phyloP scores from a whole-genome alignment of 2,113 vertebrate genomes.

The Neoarius graeffei region DNA sequence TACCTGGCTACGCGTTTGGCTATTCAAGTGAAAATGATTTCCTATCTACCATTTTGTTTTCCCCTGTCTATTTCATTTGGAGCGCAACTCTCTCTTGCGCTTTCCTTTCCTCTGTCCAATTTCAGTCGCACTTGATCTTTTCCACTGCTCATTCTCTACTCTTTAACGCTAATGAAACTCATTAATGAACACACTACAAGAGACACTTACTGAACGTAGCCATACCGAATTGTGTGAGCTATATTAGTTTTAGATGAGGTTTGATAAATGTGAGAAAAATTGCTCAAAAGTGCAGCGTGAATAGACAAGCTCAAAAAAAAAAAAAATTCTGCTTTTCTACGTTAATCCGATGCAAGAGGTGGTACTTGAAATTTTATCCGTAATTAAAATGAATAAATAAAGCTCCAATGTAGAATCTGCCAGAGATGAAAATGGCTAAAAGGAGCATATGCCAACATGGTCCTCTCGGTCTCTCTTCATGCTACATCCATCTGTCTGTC shows the following conservation, averaged over 20 bases:
- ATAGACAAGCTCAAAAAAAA: background rate
- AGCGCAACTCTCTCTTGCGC: background rate
- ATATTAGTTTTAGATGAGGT: conserved; percentile 11
- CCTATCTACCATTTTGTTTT: conserved; percentile 48
- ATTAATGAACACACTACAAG: conserved; percentile 12
- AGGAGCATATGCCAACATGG: conserved; percentile 4
- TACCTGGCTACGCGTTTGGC: conserved; percentile 30
- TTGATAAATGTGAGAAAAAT: background rate
- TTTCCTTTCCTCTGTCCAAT: conserved; percentile 43
- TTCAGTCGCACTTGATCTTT: conserved; percentile 19
- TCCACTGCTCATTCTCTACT: conserved; percentile 1
- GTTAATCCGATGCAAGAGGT: background rate
- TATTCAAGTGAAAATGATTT: conserved; percentile 35
- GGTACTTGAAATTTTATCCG: background rate
- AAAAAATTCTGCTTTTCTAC: too few species aligned
- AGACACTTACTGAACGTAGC: background rate
- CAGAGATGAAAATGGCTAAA: conserved; percentile 29
- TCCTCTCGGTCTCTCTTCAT: conserved; percentile 23
- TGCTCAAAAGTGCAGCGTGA: background rate
- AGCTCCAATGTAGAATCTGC: conserved; percentile 6
- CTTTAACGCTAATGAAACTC: conserved; percentile 13
- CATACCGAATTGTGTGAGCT: background rate
- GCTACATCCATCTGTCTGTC: conserved; percentile 22
- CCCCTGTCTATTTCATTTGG: conserved; percentile 32
- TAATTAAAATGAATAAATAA: conserved; percentile 4